Conservation (phyloP, 1,140 invertebrate genomes). For the Brachionus paranguensis region DNA sequence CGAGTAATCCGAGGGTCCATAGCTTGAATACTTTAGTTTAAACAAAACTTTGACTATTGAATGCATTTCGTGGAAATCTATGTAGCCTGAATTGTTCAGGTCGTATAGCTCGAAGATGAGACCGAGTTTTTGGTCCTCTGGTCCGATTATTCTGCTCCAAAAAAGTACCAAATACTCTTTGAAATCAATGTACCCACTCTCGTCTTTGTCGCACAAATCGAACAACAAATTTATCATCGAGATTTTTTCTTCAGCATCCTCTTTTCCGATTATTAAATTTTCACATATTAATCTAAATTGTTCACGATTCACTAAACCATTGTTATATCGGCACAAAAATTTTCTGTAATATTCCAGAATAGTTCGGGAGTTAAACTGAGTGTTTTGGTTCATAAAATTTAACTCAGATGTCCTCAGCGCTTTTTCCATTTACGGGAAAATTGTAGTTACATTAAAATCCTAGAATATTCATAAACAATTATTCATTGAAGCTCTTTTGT, state of each 20-base stretch:
- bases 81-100: slow-evolving; percentile 9
- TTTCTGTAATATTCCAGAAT: slow-evolving; percentile 28
- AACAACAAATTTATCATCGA: slow-evolving; percentile 19
- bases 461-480: neutral
- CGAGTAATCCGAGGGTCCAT: neutral
- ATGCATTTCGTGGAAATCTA: slow-evolving; percentile 33
- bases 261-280: neutral
- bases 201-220: slow-evolving; percentile 27
- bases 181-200: slow-evolving; percentile 22
- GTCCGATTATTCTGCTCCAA: neutral
- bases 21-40: slow-evolving; percentile 3
- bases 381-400: neutral
- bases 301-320: neutral
- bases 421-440: neutral
- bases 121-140: neutral
- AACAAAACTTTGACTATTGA: slow-evolving; percentile 33
- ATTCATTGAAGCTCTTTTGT: neutral
- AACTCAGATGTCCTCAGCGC: neutral
- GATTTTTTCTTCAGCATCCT: neutral
- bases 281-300: neutral
- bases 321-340: neutral
- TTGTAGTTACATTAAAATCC: neutral
- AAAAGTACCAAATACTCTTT: slow-evolving; percentile 36
- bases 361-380: neutral
- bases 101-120: slow-evolving; percentile 23